Percentiles rank a stretch among this genome's conserved stretches.
These are phyloP conservation scores for Syndactyla subalaris DNA, from an alignment of 2,797 vertebrate species.

Conservation along the genomic window DNA sequence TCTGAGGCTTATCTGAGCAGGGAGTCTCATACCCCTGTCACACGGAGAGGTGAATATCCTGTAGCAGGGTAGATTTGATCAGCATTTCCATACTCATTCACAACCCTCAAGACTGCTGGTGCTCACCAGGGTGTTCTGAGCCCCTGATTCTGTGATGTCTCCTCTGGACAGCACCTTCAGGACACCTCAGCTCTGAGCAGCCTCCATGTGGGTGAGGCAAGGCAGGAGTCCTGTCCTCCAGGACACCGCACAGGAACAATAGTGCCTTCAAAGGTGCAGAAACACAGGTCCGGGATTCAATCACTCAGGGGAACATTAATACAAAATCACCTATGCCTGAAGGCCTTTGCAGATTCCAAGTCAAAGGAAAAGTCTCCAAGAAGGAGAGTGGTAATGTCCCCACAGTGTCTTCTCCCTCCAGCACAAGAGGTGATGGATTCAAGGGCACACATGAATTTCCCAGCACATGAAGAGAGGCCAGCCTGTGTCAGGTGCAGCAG, in stretches of 20 bases:
- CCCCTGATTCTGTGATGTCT: background rate
- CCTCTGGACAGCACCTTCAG: background rate
- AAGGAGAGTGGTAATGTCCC: background rate
- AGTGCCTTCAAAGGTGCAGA: fast-evolving
- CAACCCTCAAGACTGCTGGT: background rate
- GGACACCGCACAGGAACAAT: background rate
- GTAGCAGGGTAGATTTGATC: background rate
- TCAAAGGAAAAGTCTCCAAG: background rate
- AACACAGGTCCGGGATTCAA: background rate
- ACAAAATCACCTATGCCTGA: background rate
- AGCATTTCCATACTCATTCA: background rate
- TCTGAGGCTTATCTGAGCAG: background rate
- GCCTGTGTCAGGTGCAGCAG: background rate
- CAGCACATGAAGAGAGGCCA: background rate
- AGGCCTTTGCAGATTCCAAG: background rate
- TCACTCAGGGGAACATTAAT: background rate
- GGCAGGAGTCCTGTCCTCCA: background rate
- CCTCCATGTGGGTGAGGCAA: fast-evolving
- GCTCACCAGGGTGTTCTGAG: background rate
- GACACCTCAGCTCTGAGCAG: background rate
- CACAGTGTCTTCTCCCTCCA: fast-evolving
- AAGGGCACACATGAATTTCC: background rate
- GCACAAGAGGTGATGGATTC: background rate
- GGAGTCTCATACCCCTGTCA: background rate
- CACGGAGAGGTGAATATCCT: fast-evolving